phyloP scores from a whole-genome alignment of 2,797 vertebrate genomes.

The Gymnoscopelus microlampas region DNA sequence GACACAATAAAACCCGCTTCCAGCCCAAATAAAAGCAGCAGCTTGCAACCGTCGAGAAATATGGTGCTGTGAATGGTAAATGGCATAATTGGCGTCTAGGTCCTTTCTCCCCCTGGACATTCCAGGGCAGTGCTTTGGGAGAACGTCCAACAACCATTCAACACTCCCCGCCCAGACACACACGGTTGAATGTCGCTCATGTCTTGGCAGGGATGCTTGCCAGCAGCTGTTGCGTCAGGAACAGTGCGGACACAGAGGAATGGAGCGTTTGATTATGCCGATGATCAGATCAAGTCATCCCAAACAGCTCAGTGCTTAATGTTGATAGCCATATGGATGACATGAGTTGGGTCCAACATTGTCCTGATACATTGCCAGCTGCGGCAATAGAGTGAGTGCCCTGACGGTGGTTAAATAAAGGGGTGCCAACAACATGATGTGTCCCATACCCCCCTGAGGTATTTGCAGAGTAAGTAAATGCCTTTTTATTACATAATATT shows the following conservation, averaged over 20 bases:
- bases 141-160: conserved; percentile 53
- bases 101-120: conserved; percentile 44
- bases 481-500: background rate
- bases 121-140: conserved; percentile 50
- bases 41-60: conserved; percentile 10
- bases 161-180: conserved; percentile 44
- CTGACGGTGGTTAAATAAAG: background rate
- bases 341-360: conserved; percentile 21
- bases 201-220: conserved; percentile 51
- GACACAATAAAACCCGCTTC: conserved; percentile 1
- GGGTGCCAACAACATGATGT: background rate
- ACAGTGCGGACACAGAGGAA: conserved; percentile 36
- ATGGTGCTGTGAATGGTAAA: conserved; percentile 21
- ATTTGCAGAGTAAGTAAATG: background rate
- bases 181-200: conserved; percentile 56
- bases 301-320: conserved; percentile 24
- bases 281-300: conserved; percentile 46
- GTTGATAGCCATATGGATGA: conserved; percentile 32
- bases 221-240: conserved; percentile 45
- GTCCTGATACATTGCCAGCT: background rate
- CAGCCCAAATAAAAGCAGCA: background rate
- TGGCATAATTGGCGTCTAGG: conserved; percentile 8
- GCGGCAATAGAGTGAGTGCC: background rate
- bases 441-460: background rate
- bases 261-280: conserved; percentile 44